Evolutionary conservation across 2,113 vertebrate genomes (phyloP).

Genomic region (Crotalus helleri): DNA sequence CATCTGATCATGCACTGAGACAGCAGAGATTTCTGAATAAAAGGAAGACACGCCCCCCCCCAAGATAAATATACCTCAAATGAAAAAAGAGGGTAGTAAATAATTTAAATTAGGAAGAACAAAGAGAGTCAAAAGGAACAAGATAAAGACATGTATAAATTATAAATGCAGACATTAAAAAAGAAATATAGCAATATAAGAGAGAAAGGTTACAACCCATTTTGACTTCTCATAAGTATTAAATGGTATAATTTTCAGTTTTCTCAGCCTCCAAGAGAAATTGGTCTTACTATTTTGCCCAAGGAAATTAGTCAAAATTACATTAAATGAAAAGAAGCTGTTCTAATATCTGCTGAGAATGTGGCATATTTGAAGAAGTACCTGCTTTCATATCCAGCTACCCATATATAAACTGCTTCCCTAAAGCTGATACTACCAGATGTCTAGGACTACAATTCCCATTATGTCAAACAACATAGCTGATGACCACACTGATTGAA

Average conservation of each 20-base stretch:
- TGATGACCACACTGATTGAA: background rate
- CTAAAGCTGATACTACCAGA: background rate
- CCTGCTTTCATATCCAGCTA: background rate
- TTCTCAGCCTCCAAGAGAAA: conserved; percentile 23
- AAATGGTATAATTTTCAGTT: conserved; percentile 37
- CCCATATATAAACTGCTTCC: background rate
- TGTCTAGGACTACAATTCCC: background rate
- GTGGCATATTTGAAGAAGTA: background rate
- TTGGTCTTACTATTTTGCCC: conserved; percentile 15
- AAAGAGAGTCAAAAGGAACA: conserved; percentile 59
- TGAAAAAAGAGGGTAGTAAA: conserved; percentile 52
- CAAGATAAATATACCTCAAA: conserved; percentile 65
- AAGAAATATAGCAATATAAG: conserved; percentile 64
- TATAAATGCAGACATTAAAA: conserved; percentile 62
- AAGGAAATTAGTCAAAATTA: conserved; percentile 21
- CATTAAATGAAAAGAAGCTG: background rate
- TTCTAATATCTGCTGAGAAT: background rate
- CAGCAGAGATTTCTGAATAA: conserved; percentile 59
- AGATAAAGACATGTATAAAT: conserved; percentile 68
- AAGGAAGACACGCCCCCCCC: conserved; percentile 48
- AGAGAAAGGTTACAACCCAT: conserved; percentile 59
- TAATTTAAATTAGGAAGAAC: conserved; percentile 63
- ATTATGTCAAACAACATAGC: background rate
- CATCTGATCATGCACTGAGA: conserved; percentile 52
- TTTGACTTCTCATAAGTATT: conserved; percentile 62